A percentile compares a stretch with the other conserved stretches of the same genome.
Conservation (phyloP, 1,140 invertebrate species). For the Thaumatotibia leucotreta region DNA sequence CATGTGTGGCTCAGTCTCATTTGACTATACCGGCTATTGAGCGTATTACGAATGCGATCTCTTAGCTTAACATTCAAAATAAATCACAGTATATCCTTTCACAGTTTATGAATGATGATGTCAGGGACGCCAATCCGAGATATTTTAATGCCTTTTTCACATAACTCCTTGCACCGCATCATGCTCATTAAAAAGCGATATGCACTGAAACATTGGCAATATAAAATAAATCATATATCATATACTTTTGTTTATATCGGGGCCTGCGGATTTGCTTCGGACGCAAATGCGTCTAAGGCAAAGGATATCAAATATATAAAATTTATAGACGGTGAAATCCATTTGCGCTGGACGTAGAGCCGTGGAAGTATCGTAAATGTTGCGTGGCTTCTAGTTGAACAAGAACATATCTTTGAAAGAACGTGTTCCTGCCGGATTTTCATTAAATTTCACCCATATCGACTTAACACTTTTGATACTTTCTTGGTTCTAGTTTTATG, state of each 20-base stretch:
- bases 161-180: no score
- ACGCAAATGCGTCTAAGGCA: neutral
- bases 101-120: no score
- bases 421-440: neutral
- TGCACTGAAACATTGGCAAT: neutral
- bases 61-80: no score
- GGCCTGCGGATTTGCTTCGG: neutral
- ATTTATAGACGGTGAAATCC: slow-evolving; percentile 10
- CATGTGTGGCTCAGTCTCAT: no score
- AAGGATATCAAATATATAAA: neutral
- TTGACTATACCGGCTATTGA: no score
- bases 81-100: no score
- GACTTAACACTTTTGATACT: no score
- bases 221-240: neutral
- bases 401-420: neutral
- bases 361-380: neutral
- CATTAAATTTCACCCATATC: neutral
- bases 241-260: neutral
- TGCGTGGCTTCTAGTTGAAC: neutral
- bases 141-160: no score
- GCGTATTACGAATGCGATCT: no score
- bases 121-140: no score
- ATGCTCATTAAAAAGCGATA: no score
- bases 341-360: neutral
- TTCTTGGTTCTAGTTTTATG: no score